A percentile compares a stretch with the other conserved stretches of the same genome.
These are phyloP conservation scores for Scortum barcoo DNA, from an alignment of 2,113 vertebrate species.

Conservation along the genomic window DNA sequence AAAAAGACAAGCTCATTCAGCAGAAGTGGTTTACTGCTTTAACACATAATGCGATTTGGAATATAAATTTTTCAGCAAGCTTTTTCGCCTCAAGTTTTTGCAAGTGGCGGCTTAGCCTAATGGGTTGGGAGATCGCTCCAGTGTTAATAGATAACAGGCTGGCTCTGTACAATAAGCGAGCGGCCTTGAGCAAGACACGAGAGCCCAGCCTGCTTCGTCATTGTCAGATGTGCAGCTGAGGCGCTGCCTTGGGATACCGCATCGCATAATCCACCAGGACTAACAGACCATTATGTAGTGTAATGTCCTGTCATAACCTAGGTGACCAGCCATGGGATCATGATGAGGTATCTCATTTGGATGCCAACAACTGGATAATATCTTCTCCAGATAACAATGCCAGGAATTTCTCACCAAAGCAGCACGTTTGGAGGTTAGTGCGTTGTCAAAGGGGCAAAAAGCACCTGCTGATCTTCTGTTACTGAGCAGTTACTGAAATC, in stretches of 20 bases:
- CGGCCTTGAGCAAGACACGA: constrained; percentile 52
- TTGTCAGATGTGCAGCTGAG: constrained; percentile 55
- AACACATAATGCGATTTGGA: constrained; percentile 9
- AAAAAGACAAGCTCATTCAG: not conserved
- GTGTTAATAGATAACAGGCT: constrained; percentile 63
- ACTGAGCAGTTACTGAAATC: not conserved
- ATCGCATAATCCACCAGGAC: constrained; percentile 69
- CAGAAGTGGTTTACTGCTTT: not conserved
- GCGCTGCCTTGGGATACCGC: constrained; percentile 41
- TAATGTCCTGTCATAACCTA: constrained; percentile 58
- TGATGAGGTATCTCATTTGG: constrained; percentile 53
- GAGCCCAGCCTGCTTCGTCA: constrained; percentile 55
- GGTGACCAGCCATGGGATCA: constrained; percentile 51
- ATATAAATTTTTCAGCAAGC: constrained; percentile 4
- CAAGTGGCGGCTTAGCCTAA: constrained; percentile 16
- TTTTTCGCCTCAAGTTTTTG: constrained; percentile 27
- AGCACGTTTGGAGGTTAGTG: constrained; percentile 1
- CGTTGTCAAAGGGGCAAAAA: not conserved
- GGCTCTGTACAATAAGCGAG: constrained; percentile 49
- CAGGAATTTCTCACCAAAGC: constrained; percentile 4
- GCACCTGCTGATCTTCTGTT: not conserved
- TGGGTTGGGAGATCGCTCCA: constrained; percentile 48
- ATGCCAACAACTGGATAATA: constrained; percentile 14
- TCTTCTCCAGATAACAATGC: constrained; percentile 14
- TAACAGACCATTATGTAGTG: constrained; percentile 61